Evolutionary conservation across 1,140 invertebrate genomes (phyloP).

Genomic region (Solen grandis): DNA sequence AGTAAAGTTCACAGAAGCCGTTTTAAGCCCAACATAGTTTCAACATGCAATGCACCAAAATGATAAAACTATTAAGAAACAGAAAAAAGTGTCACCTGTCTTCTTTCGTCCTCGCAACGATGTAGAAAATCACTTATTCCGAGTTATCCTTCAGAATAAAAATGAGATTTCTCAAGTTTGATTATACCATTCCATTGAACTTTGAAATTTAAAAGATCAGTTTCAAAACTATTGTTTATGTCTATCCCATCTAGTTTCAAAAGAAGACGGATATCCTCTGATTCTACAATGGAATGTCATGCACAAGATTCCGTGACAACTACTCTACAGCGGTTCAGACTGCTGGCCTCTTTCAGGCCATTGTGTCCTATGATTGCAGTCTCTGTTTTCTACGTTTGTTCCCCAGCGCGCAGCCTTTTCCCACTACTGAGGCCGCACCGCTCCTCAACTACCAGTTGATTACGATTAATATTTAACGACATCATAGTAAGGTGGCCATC

Average conservation of each 20-base stretch:
- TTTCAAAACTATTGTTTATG: background rate
- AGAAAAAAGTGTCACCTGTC: background rate
- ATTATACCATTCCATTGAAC: no score
- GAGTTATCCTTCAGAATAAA: no score
- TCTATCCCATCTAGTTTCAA: background rate
- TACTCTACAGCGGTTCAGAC: background rate
- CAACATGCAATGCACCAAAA: background rate
- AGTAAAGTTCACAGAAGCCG: no score
- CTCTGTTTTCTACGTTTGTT: background rate
- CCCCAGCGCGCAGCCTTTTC: background rate
- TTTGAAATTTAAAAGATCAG: no score
- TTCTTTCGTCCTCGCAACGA: background rate
- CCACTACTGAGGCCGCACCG: background rate
- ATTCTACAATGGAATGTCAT: background rate
- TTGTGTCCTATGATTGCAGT: background rate
- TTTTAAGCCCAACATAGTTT: background rate
- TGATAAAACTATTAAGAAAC: background rate
- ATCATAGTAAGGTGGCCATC: constrained; percentile 48
- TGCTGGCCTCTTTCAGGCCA: background rate
- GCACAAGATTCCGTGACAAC: background rate
- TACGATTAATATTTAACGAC: constrained; percentile 53
- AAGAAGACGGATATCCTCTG: background rate
- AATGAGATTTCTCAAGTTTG: no score
- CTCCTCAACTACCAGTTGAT: constrained; percentile 21
- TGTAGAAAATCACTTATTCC: no score